Evolutionary conservation across 1,140 invertebrate species (phyloP).

Genomic region (Drosophila busckii): DNA sequence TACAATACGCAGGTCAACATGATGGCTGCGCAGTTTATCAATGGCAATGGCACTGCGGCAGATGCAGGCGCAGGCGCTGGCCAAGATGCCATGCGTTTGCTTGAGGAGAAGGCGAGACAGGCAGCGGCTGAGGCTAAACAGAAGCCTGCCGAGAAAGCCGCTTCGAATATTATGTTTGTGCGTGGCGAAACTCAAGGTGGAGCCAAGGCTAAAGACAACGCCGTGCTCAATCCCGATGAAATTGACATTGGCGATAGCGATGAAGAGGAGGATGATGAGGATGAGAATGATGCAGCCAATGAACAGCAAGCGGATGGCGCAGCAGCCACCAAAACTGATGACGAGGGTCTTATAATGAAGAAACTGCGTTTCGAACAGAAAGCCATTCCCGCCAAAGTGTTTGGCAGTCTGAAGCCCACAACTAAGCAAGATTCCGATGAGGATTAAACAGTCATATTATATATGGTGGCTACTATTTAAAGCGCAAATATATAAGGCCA

Average conservation of each 20-base stretch:
- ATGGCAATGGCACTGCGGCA: conserved; percentile 83
- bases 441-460: too few species aligned
- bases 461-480: too few species aligned
- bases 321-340: conserved; percentile 53
- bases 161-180: conserved; percentile 88
- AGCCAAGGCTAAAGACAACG: conserved; percentile 82
- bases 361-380: conserved; percentile 89
- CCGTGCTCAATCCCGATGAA: conserved; percentile 94
- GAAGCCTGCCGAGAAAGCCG: conserved; percentile 49
- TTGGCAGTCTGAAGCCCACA: conserved; percentile 85
- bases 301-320: conserved; percentile 80
- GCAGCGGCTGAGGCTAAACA: conserved; percentile 70
- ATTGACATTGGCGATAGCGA: conserved; percentile 93
- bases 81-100: conserved; percentile 92
- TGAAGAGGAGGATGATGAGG: conserved; percentile 84
- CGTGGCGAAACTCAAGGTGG: conserved; percentile 91
- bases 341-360: conserved; percentile 80
- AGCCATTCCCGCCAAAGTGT: conserved; percentile 90
- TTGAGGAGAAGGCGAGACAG: conserved; percentile 87
- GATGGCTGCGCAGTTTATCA: conserved; percentile 98
- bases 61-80: conserved; percentile 85
- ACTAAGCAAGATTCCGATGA: conserved; percentile 52
- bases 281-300: conserved; percentile 80
- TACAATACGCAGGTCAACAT: conserved; percentile 98
- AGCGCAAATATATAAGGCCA: too few species aligned